Conservation (phyloP, 2,888 invertebrate species). For the Apodemia zela region DNA sequence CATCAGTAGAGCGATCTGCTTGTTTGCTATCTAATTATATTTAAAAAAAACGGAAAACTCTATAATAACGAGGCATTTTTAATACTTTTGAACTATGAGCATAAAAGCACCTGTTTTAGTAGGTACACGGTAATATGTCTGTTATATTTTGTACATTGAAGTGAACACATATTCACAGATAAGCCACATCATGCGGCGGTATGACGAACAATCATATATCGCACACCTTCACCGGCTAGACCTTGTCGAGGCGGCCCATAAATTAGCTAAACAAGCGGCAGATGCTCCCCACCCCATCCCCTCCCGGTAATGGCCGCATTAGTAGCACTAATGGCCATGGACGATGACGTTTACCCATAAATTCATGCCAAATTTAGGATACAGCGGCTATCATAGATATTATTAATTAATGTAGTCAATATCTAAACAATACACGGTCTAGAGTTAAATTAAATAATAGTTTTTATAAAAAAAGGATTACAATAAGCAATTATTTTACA, state of each 20-base stretch:
- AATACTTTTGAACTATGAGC: too few species aligned
- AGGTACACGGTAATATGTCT: too few species aligned
- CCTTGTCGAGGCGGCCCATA: slow-evolving; percentile 63
- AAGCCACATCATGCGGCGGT: too few species aligned
- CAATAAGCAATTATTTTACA: too few species aligned
- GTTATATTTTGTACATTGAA: too few species aligned
- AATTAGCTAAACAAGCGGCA: slow-evolving; percentile 80
- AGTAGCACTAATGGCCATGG: slow-evolving; percentile 74
- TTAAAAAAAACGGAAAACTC: too few species aligned
- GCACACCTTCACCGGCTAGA: slow-evolving; percentile 56
- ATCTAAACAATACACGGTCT: neutral
- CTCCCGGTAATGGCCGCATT: slow-evolving; percentile 74
- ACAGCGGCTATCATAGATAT: slow-evolving; percentile 28
- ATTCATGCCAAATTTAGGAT: slow-evolving; percentile 73
- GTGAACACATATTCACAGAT: too few species aligned
- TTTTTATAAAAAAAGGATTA: too few species aligned
- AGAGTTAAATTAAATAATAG: slow-evolving; percentile 10
- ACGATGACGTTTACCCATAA: slow-evolving; percentile 75
- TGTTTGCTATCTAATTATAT: too few species aligned
- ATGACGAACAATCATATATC: slow-evolving; percentile 27
- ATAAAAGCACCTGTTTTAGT: too few species aligned
- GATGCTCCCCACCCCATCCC: slow-evolving; percentile 54
- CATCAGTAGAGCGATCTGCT: too few species aligned
- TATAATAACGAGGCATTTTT: too few species aligned
- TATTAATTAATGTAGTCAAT: slow-evolving; percentile 15